Base-by-base conservation (phyloP, 2,888 invertebrate genomes). In the Morpho helenor region DNA sequence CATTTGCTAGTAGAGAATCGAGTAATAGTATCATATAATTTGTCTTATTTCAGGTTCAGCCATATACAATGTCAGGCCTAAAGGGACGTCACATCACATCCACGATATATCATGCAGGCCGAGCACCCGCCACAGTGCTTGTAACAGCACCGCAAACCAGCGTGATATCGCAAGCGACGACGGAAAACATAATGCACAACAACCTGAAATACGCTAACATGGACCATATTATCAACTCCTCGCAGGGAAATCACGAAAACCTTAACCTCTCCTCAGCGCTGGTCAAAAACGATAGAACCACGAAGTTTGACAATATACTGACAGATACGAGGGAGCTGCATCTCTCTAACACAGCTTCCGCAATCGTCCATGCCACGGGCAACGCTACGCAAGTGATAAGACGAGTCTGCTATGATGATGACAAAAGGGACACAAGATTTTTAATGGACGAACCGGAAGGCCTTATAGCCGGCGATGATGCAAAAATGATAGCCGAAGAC, bases 361-460 rank as follows among this genome's bases (percentile, higher is more conserved):
- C 87, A 0, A 84, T 88, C 16, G 82, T 87, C 0, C 88, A 88
- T 57, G 77, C 87, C 0, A 69, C 82, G 0, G 80, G 79, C 2
- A 81, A 86, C 68, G 82, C 87, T 0, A 80, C 91, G 0, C 91
- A 91, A 64, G 91, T 91, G 7, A 91, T 91, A 8, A 70, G 90
- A 44, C 72, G 90, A 39, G 84, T 88, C 1, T 76, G 84, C 63
- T 84, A 82, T 59, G 86, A 82, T 7, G 83, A 80, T 16, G 75
- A 76, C 22, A 82, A 77, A 60, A 72, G 78, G 42, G 77, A 74
- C 47, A 64, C 74, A 7, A 72, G 81, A 45, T 85, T 76, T 64
- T 63, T 80, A 0, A 74, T 82, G 60, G 85, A 87, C 56, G 86
- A 87, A 16, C 73, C 80, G 0, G 81, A 80, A 16, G 72, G 72